These are phyloP conservation scores for Cloeon dipterum DNA, from an alignment of 2,888 invertebrate genomes.

Conservation along the genomic window DNA sequence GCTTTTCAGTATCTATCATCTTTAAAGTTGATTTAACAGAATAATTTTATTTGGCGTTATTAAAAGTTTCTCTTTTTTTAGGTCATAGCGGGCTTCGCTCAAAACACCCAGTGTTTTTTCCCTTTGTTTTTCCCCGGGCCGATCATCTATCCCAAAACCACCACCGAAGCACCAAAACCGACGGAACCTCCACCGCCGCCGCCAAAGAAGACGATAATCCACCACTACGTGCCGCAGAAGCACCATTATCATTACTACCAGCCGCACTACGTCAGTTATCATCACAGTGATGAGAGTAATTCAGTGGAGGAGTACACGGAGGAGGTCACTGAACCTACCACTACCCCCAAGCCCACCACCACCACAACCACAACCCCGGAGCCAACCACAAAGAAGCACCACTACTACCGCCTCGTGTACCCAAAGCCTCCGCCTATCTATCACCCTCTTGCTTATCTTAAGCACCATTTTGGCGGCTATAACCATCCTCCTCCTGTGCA, in stretches of 20 bases:
- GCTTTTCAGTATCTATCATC: no score
- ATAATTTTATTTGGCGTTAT: no score
- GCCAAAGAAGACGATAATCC: not conserved
- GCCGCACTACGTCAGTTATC: not conserved
- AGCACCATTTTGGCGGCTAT: no score
- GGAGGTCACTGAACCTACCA: no score
- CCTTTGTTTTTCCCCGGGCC: not conserved
- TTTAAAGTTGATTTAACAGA: no score
- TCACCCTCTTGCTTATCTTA: not conserved
- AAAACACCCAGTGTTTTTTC: no score
- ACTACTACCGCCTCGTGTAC: not conserved
- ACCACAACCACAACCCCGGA: not conserved
- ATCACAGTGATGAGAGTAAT: not conserved
- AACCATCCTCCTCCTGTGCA: no score
- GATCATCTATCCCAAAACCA: not conserved
- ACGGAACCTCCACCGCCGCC: not conserved
- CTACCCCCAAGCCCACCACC: not conserved
- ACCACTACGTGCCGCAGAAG: not conserved
- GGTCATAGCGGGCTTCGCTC: not conserved
- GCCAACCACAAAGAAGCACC: not conserved
- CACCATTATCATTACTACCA: not conserved
- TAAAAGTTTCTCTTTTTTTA: no score
- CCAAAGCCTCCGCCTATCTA: not conserved
- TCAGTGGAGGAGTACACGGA: no score
- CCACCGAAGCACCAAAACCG: no score